Evolutionary conservation across 2,888 invertebrate species (phyloP).

Genomic region (Beris chalybata): DNA sequence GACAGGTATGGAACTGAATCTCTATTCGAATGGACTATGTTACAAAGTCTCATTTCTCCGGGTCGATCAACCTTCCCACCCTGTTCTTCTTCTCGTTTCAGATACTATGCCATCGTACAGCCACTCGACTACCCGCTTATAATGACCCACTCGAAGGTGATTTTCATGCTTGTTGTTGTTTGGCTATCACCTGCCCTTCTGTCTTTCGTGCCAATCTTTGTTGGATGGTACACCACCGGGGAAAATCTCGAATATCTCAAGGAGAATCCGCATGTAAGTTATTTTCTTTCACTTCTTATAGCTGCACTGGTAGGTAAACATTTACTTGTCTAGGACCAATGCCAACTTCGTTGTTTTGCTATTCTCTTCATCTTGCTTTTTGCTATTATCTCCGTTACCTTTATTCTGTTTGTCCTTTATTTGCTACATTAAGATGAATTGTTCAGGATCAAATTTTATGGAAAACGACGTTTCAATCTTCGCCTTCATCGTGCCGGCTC

Average conservation of each 20-base stretch:
- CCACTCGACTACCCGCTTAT: slow-evolving; percentile 90
- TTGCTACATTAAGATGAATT: no score
- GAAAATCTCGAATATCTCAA: slow-evolving; percentile 73
- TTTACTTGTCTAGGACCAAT: background rate
- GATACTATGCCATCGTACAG: slow-evolving; percentile 88
- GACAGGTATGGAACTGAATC: slow-evolving; percentile 59
- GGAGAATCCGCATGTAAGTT: slow-evolving; percentile 66
- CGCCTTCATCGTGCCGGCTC: background rate
- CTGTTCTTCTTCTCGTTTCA: slow-evolving; percentile 42
- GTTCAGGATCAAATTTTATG: no score
- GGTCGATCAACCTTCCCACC: background rate
- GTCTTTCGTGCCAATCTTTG: slow-evolving; percentile 92
- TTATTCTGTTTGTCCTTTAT: no score
- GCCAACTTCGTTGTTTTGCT: no score
- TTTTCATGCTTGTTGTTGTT: slow-evolving; percentile 80
- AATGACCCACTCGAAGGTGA: slow-evolving; percentile 81
- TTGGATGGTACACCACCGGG: slow-evolving; percentile 91
- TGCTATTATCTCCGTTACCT: no score
- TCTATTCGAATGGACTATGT: slow-evolving; percentile 46
- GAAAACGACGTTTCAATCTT: no score
- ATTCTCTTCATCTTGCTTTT: no score
- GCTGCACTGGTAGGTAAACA: background rate
- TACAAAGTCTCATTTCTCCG: slow-evolving; percentile 4
- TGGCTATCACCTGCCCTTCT: slow-evolving; percentile 91
- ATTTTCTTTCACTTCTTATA: background rate